Base-by-base conservation (phyloP, 2,113 vertebrate species). In the Sporophila hypoxantha region DNA sequence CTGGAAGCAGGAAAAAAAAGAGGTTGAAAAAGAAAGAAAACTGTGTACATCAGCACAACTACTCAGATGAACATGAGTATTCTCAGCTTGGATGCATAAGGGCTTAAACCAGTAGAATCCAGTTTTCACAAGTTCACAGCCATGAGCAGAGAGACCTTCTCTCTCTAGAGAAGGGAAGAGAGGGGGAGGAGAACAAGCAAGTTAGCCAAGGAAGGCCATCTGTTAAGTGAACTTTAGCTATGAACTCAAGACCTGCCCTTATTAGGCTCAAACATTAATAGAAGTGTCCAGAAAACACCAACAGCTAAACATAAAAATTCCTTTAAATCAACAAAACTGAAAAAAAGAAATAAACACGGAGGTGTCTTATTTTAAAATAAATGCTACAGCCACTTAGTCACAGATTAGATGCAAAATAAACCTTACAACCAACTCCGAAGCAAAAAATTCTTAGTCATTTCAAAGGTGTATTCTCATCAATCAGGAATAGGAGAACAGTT, bases 61-160 rank as follows among this genome's bases (percentile, higher is more conserved):
- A 53, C 66, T 75, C 46, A 85, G 57, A 83, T 30, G 26, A 87
- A 50, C 29, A n/a, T 5, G 11, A 69, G 10, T 52, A 29, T 77
- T 92, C 76, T 29, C 39, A 78, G 49, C 52, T 62, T 73, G 74
- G 57, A 82, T 16, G 25, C 37, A 36, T 23, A 81, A 71, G 30
- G 41, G 32, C n/a, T 71, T 62, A 89, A 92, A 88, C 69, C 74
- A 92, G 87, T 44, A 82, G 76, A 60, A 94, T 91, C 89, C 82
- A 93, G 92, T 65, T 94, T 93, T 90, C 82, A 85, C 79, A 93
- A 93, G 85, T 73, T 94, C 81, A 87, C 59, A 91, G 83, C 80
- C 80, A 81, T 22, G 15, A 91, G 76, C 29, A 27, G 57, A 46
- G 44, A 91, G 82, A 89, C 36, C 41, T 74, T 10, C 47, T 68